Evolutionary conservation across 92 coral and sea anemone genomes (phyloP), one percentile per base, ranked within the genome.

Genomic region (Parazoanthus atlanticus): DNA sequence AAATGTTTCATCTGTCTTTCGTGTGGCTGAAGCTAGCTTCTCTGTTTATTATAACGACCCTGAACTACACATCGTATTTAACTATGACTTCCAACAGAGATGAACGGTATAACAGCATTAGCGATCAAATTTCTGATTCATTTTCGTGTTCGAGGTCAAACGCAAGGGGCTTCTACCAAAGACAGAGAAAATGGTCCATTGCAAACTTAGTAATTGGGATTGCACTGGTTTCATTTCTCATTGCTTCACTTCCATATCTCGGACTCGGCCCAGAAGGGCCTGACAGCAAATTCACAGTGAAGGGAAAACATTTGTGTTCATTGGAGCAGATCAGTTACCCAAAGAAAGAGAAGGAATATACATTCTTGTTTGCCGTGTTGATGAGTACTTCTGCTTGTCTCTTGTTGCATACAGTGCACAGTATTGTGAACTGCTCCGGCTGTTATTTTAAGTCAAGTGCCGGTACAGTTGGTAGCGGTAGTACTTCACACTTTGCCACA

Each of bases 311-410:
- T 33, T 70, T 92, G 26, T 95, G 98, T 72, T 90, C 90, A 8
- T 82, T 95, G 13, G 93, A 90, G 74, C 98, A 93, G 80, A 93
- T 93, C 84, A 95, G 96, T 85, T 89, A 89, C 46, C 98, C 98
- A 26, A 86, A 61, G 46, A 90, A 90, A 83, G 90, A 81, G 83
- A 93, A 92, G 76, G 98, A 95, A 79, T 93, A 93, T 70, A 95
- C 98, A 26, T 95, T 95, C 80, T 40, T 95, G 25, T 95, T 95
- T 67, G 98, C 96, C 26, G 93, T 95, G 16, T 88, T 93, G 36
- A 95, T 95, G 98, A 95, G 96, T 83, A 87, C 94, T 29, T 82
- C 94, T 33, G 98, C 98, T 0, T 95, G 98, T 73, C 79, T 93
- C 21, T 84, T 93, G 47, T 84, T 95, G n/a, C 98, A 95, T 76